Conservation (phyloP, 1,140 invertebrate genomes). For the Anagrus nilaparvatae region DNA sequence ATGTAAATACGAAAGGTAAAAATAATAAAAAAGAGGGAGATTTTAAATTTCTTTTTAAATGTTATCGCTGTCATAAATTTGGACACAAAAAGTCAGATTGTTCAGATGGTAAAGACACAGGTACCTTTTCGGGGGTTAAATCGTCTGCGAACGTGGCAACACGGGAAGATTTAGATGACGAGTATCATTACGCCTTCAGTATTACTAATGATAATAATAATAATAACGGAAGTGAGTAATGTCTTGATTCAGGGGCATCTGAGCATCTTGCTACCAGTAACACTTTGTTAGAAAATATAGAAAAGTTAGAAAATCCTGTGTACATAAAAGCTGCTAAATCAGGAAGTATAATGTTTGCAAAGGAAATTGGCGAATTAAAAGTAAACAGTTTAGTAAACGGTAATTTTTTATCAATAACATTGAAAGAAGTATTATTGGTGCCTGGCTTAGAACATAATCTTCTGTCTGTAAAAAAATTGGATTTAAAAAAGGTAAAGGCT, state of each 20-base stretch:
- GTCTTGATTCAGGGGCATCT: not conserved
- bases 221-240: constrained; percentile 7
- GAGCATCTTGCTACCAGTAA: no score
- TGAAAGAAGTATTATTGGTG: constrained; percentile 6
- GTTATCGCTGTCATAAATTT: not conserved
- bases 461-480: no score
- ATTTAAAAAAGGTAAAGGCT: constrained; percentile 7
- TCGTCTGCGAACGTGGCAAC: no score
- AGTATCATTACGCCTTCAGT: no score
- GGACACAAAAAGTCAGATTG: not conserved
- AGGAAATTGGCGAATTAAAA: no score
- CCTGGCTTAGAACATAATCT: no score
- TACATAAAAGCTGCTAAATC: no score
- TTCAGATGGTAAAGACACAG: no score
- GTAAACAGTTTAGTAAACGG: not conserved
- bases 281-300: constrained; percentile 1
- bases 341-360: no score
- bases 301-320: no score
- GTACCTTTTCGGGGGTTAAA: not conserved
- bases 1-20: not conserved
- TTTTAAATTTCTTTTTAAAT: not conserved
- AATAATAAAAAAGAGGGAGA: not conserved
- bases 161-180: no score
- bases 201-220: constrained; percentile 4
- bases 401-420: constrained; percentile 1